phyloP scores from a whole-genome alignment of 2,888 invertebrate genomes.

The Strigamia transsilvanica region DNA sequence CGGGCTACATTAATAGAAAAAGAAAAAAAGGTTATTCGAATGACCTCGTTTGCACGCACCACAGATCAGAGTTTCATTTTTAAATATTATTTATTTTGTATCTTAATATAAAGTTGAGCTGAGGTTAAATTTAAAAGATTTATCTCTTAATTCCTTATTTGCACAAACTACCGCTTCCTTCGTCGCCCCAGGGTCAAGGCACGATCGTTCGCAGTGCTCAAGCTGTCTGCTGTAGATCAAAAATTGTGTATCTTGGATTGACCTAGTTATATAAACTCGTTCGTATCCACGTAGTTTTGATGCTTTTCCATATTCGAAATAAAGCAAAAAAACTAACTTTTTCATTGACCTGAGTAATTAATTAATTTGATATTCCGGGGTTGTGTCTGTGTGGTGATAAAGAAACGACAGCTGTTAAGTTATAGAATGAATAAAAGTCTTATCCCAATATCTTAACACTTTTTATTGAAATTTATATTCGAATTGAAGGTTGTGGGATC shows the following conservation, averaged over 20 bases:
- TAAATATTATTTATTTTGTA: neutral
- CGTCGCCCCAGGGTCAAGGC: conserved; percentile 1
- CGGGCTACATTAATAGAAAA: conserved; percentile 7
- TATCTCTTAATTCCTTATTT: neutral
- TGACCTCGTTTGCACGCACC: conserved; percentile 43
- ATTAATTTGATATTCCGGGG: too few relatives aligned
- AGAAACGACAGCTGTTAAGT: too few relatives aligned
- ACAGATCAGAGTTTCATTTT: neutral
- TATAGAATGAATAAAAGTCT: too few relatives aligned
- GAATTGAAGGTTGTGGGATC: neutral
- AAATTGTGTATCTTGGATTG: neutral
- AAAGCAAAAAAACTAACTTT: too few relatives aligned
- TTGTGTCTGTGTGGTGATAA: too few relatives aligned
- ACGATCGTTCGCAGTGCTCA: neutral
- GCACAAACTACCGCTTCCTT: conserved; percentile 9
- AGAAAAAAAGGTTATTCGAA: conserved; percentile 27
- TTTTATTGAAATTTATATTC: too few relatives aligned
- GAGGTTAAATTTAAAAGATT: neutral
- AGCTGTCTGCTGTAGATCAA: neutral
- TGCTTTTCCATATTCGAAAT: neutral
- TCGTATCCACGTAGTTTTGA: neutral
- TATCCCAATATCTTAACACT: too few relatives aligned
- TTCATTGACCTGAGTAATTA: too few relatives aligned
- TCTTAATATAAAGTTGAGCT: neutral
- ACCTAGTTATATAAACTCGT: conserved; percentile 5